These are phyloP conservation scores for Pterocles gutturalis DNA, from an alignment of 2,113 vertebrate genomes.

Conservation along the genomic window DNA sequence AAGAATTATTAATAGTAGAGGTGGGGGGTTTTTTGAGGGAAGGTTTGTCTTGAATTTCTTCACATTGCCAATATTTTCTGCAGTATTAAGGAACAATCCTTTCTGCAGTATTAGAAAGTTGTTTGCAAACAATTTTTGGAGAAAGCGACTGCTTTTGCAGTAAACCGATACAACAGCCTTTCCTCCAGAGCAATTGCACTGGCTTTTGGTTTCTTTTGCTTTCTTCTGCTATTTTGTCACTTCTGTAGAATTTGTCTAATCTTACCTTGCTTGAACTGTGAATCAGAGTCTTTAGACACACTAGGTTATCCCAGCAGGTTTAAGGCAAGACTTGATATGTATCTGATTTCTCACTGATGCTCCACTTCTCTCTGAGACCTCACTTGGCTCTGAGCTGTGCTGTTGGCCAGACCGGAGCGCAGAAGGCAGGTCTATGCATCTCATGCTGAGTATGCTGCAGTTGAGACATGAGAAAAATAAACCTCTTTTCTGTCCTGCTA, in stretches of 20 bases:
- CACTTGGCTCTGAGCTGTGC: not conserved
- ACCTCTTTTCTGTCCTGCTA: not conserved
- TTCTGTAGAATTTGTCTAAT: not conserved
- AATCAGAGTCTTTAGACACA: not conserved
- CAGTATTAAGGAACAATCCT: not conserved
- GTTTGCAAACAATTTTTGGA: not conserved
- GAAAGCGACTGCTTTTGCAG: not conserved
- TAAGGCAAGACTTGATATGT: not conserved
- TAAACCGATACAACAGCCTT: not conserved
- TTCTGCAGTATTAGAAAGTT: not conserved
- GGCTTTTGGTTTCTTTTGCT: not conserved
- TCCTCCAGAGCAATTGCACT: not conserved
- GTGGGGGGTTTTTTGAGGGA: rapidly evolving
- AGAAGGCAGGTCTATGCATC: not conserved
- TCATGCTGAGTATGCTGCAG: not conserved
- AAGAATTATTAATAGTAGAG: not conserved
- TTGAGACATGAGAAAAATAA: not conserved
- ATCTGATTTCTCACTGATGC: not conserved
- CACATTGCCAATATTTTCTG: not conserved
- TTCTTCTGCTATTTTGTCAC: not conserved
- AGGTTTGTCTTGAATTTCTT: not conserved
- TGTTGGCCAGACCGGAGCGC: not conserved
- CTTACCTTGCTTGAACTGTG: not conserved
- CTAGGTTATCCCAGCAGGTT: not conserved
- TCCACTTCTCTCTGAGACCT: not conserved